Percentiles rank a stretch among this genome's conserved stretches.
Evolutionary conservation across 64 coral and sea anemone genomes (phyloP).

Genomic region (Pachyseris speciosa): DNA sequence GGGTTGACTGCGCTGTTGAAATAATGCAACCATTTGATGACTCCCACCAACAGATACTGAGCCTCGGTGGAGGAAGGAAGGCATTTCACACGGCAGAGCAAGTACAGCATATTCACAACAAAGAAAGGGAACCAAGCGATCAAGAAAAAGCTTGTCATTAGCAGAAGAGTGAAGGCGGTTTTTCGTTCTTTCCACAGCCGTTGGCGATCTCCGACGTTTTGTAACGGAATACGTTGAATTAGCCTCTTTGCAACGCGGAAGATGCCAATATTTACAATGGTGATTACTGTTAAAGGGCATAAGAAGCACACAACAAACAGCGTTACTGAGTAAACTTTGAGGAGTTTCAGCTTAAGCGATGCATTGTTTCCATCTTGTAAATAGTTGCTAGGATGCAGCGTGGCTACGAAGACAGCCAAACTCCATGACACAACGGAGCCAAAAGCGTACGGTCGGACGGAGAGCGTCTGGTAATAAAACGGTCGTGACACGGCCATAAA

Average conservation of each 20-base stretch:
- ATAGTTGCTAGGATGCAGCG: conserved; percentile 7
- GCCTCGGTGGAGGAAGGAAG: conserved; percentile 15
- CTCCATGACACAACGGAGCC: conserved; percentile 63
- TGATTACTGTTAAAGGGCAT: conserved; percentile 57
- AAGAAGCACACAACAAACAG: conserved; percentile 73
- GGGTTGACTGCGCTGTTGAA: conserved; percentile 85
- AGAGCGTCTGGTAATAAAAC: conserved; percentile 76
- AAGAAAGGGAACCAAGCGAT: conserved; percentile 87
- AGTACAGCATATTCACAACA: conserved; percentile 64
- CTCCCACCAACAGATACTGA: conserved; percentile 40
- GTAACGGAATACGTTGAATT: conserved; percentile 23
- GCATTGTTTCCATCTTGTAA: neutral
- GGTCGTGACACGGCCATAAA: conserved; percentile 81
- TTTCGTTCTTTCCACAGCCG: conserved; percentile 62
- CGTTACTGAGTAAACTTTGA: conserved; percentile 24
- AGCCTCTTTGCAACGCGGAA: conserved; percentile 67
- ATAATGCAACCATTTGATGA: conserved; percentile 84
- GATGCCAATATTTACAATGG: conserved; percentile 63
- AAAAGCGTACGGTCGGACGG: conserved; percentile 40
- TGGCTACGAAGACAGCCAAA: conserved; percentile 36
- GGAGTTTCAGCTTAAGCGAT: conserved; percentile 8
- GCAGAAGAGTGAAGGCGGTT: conserved; percentile 67
- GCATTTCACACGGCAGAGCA: conserved; percentile 45
- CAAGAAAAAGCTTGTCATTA: conserved; percentile 81
- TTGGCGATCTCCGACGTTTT: neutral